Percentiles rank a stretch among this genome's conserved stretches.
phyloP scores from a whole-genome alignment of 92 coral and sea anemone species.

The Epizoanthus stellaris region DNA sequence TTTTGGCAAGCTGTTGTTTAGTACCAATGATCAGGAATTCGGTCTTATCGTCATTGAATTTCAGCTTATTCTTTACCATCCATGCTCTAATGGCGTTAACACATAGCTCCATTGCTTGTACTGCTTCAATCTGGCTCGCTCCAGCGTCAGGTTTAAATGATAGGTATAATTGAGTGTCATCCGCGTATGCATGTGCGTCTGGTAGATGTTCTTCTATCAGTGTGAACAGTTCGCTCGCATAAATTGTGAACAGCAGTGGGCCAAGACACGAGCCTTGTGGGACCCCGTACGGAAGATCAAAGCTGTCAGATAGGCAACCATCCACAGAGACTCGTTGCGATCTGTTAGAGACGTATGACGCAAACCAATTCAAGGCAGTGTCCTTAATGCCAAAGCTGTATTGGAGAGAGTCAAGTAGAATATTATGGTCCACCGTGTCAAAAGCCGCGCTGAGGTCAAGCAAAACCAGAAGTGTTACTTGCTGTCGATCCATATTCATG shows the following conservation, averaged over 20 bases:
- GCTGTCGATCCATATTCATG: too few species aligned
- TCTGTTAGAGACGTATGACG: conserved; percentile 24
- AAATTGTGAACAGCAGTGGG: conserved; percentile 6
- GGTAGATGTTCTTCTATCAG: conserved; percentile 41
- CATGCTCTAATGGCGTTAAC: conserved; percentile 30
- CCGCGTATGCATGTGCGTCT: conserved; percentile 30
- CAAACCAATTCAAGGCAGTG: conserved; percentile 20
- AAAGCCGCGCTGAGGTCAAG: too few species aligned
- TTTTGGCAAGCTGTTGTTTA: conserved; percentile 27
- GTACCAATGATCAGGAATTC: conserved; percentile 34
- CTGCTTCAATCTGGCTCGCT: conserved; percentile 30
- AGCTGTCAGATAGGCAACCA: conserved; percentile 28
- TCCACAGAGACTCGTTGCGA: conserved; percentile 30
- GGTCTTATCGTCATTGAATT: conserved; percentile 33
- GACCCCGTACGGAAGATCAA: conserved; percentile 34
- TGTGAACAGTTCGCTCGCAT: conserved; percentile 26
- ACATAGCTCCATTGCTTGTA: conserved; percentile 38
- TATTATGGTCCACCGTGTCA: not conserved
- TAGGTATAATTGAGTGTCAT: conserved; percentile 20
- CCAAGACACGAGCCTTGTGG: not conserved
- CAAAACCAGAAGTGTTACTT: too few species aligned
- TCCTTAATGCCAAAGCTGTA: not conserved
- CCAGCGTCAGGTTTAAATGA: conserved; percentile 26
- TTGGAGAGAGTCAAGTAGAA: not conserved
- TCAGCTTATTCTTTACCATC: conserved; percentile 34